Evolutionary conservation across 2,797 vertebrate genomes (phyloP).

Genomic region (Cirrhinus mrigala): DNA sequence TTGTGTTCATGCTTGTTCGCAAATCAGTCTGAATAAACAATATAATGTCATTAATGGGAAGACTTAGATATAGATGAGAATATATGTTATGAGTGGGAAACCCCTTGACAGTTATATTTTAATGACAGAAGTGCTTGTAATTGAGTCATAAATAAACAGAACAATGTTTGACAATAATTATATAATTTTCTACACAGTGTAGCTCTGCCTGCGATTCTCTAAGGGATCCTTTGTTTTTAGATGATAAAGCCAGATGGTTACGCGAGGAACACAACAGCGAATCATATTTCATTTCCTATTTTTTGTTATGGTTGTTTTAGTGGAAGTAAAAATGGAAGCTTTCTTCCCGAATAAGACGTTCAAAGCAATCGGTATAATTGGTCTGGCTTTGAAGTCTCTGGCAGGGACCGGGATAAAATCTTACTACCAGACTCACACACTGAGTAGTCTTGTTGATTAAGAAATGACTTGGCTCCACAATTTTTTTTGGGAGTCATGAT

Average conservation of each 20-base stretch:
- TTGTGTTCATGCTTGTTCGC: too few relatives aligned
- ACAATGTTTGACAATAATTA: slow-evolving; percentile 81
- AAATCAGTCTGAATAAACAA: too few relatives aligned
- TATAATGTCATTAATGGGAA: too few relatives aligned
- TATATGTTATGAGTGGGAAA: slow-evolving; percentile 43
- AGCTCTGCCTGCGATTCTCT: slow-evolving; percentile 72
- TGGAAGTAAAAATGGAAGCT: slow-evolving; percentile 69
- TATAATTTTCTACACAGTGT: slow-evolving; percentile 74
- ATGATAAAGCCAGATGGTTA: slow-evolving; percentile 78
- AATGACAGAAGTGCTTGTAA: slow-evolving; percentile 75
- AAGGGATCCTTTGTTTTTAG: slow-evolving; percentile 76
- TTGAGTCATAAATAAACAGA: slow-evolving; percentile 75
- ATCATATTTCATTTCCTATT: slow-evolving; percentile 78
- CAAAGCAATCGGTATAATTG: slow-evolving; percentile 75
- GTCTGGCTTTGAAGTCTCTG: slow-evolving; percentile 72
- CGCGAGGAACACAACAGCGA: slow-evolving; percentile 64
- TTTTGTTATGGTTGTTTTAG: slow-evolving; percentile 73
- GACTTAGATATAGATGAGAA: too few relatives aligned
- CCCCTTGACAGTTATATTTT: slow-evolving; percentile 69
- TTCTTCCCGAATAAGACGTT: slow-evolving; percentile 73
- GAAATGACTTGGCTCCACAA: slow-evolving; percentile 66
- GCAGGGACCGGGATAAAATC: slow-evolving; percentile 62
- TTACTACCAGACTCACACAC: slow-evolving; percentile 59
- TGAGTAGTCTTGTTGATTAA: slow-evolving; percentile 65
- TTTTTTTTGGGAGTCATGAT: slow-evolving; percentile 65